phyloP scores from a whole-genome alignment of 2,113 vertebrate genomes.

The Tringa solitaria region DNA sequence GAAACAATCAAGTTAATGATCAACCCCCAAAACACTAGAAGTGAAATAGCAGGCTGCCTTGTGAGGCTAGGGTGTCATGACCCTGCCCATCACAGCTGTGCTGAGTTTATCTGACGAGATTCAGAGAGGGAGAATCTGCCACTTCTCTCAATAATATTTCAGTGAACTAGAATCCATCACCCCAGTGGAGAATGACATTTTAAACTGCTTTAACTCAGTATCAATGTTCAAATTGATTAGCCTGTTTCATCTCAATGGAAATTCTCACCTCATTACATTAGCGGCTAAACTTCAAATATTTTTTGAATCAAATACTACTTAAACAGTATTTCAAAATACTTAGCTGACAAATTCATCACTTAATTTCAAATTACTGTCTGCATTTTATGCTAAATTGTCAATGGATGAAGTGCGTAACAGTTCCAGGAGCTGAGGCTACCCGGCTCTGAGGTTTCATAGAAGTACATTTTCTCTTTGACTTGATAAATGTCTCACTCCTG shows the following conservation, averaged over 20 bases:
- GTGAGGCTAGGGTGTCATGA: neutral
- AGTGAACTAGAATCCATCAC: conserved; percentile 42
- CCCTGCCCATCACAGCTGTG: neutral
- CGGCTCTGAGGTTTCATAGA: neutral
- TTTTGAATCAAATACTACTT: conserved; percentile 46
- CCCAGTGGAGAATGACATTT: neutral
- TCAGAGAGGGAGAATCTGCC: neutral
- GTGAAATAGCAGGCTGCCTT: neutral
- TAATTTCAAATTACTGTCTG: conserved; percentile 45
- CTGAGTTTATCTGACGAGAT: neutral
- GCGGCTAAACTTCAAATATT: conserved; percentile 37
- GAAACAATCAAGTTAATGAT: neutral
- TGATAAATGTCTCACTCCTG: neutral
- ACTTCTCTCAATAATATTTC: neutral
- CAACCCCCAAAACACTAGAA: neutral
- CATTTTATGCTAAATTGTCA: neutral
- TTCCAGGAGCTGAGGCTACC: neutral
- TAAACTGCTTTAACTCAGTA: conserved; percentile 47
- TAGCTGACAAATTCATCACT: conserved; percentile 25
- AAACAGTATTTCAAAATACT: conserved; percentile 40
- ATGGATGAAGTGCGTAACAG: neutral
- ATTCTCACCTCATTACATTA: conserved; percentile 55
- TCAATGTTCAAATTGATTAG: conserved; percentile 56
- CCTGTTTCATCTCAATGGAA: conserved; percentile 48
- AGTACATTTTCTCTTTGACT: neutral